Base-by-base conservation (phyloP, 2,888 invertebrate genomes). In the Scrobipalpa atriplicella region DNA sequence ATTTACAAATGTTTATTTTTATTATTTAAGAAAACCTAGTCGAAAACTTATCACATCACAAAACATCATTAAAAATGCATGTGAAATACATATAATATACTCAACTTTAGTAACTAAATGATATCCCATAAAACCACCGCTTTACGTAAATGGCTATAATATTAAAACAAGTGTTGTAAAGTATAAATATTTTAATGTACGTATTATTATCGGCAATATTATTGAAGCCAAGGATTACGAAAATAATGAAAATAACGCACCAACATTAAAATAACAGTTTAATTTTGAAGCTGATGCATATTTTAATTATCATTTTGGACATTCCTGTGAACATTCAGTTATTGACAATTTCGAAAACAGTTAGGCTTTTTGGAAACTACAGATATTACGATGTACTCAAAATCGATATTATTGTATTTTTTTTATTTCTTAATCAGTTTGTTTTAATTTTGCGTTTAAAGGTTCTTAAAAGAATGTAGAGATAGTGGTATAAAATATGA, bases 371-470 rank as follows among this genome's bases (percentile, higher is more conserved):
- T 38, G 38, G 38, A 58, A 58, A 58, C 8, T 38, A n/a, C n/a
- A 11, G 13, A 36, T 56, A 29, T 29, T 29, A 56, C 10, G 10
- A 56, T 36, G 56, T 19, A 18, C 38, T 56, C 21, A 19, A 54
- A 38, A 38, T 58, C 58, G 5, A 16, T 38, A 58, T 3, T 21
- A 29, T 21, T 47, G 21, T 21, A 5, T 13, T 38, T 16, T 29
- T 58, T 58, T 58, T 38, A 58, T 29, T 58, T 58, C 58, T 58
- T 38, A 1, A 58, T 58, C 38, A 58, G 47, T 47, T 47, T 8
- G 1, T 47, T 47, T 16, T 13, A 43, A 47, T 3, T 43, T n/a
- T 16, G n/a, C 39, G 11, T 39, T 39, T 8, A 39, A 39, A 39
- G n/a, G n/a, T 16, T 6, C n/a, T 5, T 47, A 10, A 16, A 16